Base-by-base conservation (phyloP, 2,888 invertebrate genomes). In the Drosophila heteroneura region DNA sequence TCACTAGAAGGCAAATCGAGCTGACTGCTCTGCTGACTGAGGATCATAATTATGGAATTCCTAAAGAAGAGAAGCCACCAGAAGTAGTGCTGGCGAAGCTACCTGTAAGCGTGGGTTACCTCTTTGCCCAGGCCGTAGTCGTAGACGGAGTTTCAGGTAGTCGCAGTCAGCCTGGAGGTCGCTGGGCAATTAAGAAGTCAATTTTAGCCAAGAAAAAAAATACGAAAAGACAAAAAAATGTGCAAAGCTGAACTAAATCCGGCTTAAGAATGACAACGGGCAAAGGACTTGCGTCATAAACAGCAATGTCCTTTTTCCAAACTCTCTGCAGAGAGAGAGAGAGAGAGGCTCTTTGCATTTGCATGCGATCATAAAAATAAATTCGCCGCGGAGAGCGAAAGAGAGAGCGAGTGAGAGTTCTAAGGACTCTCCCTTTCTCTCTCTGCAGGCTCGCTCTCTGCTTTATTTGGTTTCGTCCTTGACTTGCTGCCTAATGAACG, bases 31-130 rank as follows among this genome's bases (percentile, higher is more conserved):
- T 44, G 70, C 74, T 9, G 47, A 47, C 47, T 26, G 74, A 75
- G 86, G 86, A 89, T 88, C 88, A 91, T 91, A 90, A 91, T 91
- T 88, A 91, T 91, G 90, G 81, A 91, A 91, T 89, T 89, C 83
- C 90, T 85, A 85, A 91, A 89, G 90, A 85, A 76, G 82, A 79
- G 70, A 70, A 39, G 35, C 52, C 66, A 65, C 41, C 70, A 67
- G 64, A 53, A 37, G 47, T 47, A 61, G 60, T 37, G 60, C 49
- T 39, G 14, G 26, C 32, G 22, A 37, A 53, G 56, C 88, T 86
- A 89, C 89, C 88, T 86, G 89, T 85, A 79, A 83, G 88, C 83
- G 83, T 85, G 85, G 71, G 83, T 83, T 87, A 81, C 82, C 78
- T 84, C 79, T 77, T 82, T 80, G 78, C 69, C 68, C 70, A 68